Evolutionary conservation across 2,113 vertebrate species (phyloP), one percentile per base, ranked within the genome.

Genomic region (Cygnus atratus): DNA sequence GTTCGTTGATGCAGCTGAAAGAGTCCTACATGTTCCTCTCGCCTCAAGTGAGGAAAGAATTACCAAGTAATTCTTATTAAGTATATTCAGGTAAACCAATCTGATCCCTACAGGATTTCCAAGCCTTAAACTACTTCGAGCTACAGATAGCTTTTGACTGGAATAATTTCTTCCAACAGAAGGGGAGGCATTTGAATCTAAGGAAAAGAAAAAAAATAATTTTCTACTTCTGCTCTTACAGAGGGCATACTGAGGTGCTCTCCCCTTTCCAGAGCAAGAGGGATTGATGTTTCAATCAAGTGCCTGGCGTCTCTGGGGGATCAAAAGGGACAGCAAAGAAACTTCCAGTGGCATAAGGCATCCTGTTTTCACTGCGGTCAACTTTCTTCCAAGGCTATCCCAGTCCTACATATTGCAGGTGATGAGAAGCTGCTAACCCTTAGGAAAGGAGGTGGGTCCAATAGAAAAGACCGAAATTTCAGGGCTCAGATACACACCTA

Each of bases 31-130:
- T 9, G 29, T 25, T 67, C 43, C 39, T 85, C 65, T 67, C 39
- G 62, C 86, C 94, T 83, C 67, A 25, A 90, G 90, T 80, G 50
- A 71, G 31, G 31, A 6, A 44, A 76, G 50, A 1, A 9, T 75
- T 78, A 81, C 1, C 57, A 81, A 87, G 70, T 31, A 44, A 85
- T 80, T 68, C 50, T 54, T 80, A 70, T 24, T 72, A 76, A 68
- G 65, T 48, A 79, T 73, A 92, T 67, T 90, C 91, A 91, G 71
- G 71, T 79, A 94, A 95, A 90, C 0, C 4, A 95, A 79, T 61
- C 25, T 84, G 44, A 93, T 63, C 55, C 75, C 80, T 84, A 37
- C 86, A 92, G 94, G 77, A 93, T 87, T 96, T 84, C 46, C 21
- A 52, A 48, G 28, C 41, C 61, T 93, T 73, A 66, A 94, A 63